A percentile compares a stretch with the other conserved stretches of the same genome.
Conservation (phyloP, 64 coral and sea anemone genomes). For the Stylophora pistillata region DNA sequence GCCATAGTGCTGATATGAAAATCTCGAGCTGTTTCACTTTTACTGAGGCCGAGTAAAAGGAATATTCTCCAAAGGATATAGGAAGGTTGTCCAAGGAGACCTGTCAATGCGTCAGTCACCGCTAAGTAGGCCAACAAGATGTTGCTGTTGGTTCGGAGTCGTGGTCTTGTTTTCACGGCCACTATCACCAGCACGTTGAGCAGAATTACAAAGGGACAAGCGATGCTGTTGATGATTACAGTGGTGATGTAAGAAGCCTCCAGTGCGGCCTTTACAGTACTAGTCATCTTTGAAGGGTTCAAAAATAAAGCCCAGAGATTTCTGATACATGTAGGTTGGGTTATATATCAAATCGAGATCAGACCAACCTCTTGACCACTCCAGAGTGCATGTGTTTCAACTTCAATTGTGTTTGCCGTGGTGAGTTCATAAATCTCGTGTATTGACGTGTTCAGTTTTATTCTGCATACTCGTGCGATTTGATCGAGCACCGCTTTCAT, state of each 20-base stretch:
- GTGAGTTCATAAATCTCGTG: too few species aligned
- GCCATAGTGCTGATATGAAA: neutral
- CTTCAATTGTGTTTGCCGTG: too few species aligned
- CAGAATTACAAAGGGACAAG: neutral
- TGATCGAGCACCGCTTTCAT: too few species aligned
- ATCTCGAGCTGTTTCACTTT: neutral
- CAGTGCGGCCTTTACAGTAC: neutral
- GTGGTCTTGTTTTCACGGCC: neutral
- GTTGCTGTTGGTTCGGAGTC: neutral
- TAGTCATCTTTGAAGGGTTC: too few species aligned
- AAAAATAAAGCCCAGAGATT: too few species aligned
- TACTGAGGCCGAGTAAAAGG: neutral
- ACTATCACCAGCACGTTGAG: slow-evolving; percentile 10
- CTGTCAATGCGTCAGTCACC: slow-evolving; percentile 10
- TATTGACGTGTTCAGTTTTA: too few species aligned
- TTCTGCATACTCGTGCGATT: too few species aligned
- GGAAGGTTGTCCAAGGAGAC: neutral
- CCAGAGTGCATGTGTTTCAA: too few species aligned
- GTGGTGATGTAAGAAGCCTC: neutral
- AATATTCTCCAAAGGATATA: neutral
- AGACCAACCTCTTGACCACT: too few species aligned
- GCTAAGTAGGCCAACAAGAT: neutral
- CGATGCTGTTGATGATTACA: neutral
- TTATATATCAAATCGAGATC: too few species aligned
- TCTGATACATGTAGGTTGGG: too few species aligned